phyloP scores from a whole-genome alignment of 2,797 vertebrate species.

The Cuniculus paca region DNA sequence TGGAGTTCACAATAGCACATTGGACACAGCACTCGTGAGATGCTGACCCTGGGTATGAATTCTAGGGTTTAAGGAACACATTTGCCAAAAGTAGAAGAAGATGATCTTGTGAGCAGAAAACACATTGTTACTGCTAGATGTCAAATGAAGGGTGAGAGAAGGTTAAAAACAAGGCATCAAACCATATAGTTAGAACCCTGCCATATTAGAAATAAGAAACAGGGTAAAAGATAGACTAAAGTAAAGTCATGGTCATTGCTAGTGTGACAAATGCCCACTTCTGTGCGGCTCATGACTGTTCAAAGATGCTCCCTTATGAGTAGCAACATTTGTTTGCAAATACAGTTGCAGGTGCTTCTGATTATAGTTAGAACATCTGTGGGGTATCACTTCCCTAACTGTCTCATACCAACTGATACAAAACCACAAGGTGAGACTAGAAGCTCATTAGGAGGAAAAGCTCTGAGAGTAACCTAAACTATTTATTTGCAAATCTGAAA shows the following conservation, averaged over 20 bases:
- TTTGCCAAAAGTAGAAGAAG: neutral
- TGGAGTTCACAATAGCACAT: neutral
- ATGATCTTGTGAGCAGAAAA: neutral
- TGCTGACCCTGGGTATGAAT: neutral
- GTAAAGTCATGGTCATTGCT: neutral
- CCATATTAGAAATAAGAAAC: neutral
- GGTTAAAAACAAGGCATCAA: neutral
- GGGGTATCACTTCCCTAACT: neutral
- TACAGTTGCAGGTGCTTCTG: neutral
- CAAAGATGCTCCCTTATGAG: neutral
- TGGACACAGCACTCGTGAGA: too few relatives aligned
- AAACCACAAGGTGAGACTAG: neutral
- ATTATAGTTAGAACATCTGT: neutral
- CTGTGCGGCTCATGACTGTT: neutral
- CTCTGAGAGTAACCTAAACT: neutral
- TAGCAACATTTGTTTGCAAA: conserved; percentile 2
- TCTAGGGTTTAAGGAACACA: neutral
- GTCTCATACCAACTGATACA: neutral
- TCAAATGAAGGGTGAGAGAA: neutral
- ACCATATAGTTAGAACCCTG: neutral
- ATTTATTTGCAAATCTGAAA: neutral
- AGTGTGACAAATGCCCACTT: neutral
- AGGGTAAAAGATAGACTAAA: neutral
- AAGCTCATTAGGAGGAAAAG: neutral
- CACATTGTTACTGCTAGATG: neutral